Percentiles rank a stretch among this genome's conserved stretches.
Conservation (phyloP, 1,140 invertebrate genomes). For the Tetragnatha versicolor region DNA sequence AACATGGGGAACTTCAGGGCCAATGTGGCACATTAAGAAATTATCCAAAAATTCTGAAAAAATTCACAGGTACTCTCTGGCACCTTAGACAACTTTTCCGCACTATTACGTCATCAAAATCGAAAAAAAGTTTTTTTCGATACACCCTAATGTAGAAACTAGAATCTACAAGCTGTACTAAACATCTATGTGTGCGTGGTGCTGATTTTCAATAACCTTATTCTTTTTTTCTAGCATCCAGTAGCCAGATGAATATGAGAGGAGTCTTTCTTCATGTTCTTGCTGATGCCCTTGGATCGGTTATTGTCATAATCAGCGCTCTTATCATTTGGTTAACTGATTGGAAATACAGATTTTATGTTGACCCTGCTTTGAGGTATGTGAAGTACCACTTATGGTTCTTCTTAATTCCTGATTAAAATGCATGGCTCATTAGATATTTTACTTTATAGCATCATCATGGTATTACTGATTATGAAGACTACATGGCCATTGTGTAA, state of each 20-base stretch:
- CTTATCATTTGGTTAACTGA: constrained; percentile 87
- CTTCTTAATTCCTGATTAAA: too few relatives aligned
- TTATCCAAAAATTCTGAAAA: too few relatives aligned
- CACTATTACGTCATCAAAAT: too few relatives aligned
- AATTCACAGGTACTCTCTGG: too few relatives aligned
- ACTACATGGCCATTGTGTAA: constrained; percentile 69
- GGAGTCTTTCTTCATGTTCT: constrained; percentile 97
- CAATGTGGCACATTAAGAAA: too few relatives aligned
- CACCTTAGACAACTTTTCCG: too few relatives aligned
- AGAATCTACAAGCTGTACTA: background rate
- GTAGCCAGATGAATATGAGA: constrained; percentile 92
- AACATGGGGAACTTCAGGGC: too few relatives aligned
- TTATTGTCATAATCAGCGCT: constrained; percentile 93
- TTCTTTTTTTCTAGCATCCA: constrained; percentile 1
- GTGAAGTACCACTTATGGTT: background rate
- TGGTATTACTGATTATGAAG: constrained; percentile 68
- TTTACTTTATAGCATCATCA: constrained; percentile 62
- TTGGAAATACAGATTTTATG: constrained; percentile 80
- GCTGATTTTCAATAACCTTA: background rate
- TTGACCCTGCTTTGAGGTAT: constrained; percentile 86
- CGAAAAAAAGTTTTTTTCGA: too few relatives aligned
- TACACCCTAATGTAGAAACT: background rate
- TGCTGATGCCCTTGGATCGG: constrained; percentile 92
- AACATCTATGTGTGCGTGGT: background rate
- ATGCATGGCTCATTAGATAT: too few relatives aligned